A percentile compares a stretch with the other conserved stretches of the same genome.
These are phyloP conservation scores for Syrista parreyssii DNA, from an alignment of 2,888 invertebrate genomes.

Conservation along the genomic window DNA sequence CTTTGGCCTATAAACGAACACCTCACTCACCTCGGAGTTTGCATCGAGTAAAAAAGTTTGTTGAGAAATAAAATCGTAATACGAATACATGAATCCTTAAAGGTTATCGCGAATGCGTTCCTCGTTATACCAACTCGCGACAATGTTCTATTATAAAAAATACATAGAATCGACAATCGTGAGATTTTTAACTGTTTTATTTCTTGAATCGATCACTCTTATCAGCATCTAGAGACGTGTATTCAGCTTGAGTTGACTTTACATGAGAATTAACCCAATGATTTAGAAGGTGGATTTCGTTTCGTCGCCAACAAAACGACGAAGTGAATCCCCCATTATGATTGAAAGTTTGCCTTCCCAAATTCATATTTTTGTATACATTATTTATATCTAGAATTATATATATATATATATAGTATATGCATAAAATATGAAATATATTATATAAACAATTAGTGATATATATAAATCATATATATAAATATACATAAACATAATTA, in stretches of 20 bases:
- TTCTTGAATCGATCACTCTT: not conserved
- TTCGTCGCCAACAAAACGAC: not conserved
- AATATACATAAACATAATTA: not conserved
- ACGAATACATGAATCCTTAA: not conserved
- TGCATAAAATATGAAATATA: conserved; percentile 16
- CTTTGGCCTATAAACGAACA: not conserved
- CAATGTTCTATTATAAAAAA: not conserved
- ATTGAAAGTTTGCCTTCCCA: conserved; percentile 58
- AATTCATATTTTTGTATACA: conserved; percentile 65
- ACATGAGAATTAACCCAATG: not conserved
- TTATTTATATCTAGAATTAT: conserved; percentile 56
- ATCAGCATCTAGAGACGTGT: not conserved
- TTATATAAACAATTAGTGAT: conserved; percentile 21
- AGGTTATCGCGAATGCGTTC: not conserved
- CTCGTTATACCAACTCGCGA: not conserved
- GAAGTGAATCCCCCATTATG: conserved; percentile 6
- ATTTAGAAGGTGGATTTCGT: not conserved
- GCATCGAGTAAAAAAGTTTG: not conserved
- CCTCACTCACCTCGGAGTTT: not conserved
- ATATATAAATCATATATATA: conserved; percentile 18
- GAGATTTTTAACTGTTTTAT: not conserved
- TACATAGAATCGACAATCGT: not conserved
- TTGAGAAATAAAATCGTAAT: not conserved
- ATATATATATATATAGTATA: conserved; percentile 10
- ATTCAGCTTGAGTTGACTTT: conserved; percentile 20